Evolutionary conservation across 2,113 vertebrate species (phyloP).

Genomic region (Sorex fumeus): DNA sequence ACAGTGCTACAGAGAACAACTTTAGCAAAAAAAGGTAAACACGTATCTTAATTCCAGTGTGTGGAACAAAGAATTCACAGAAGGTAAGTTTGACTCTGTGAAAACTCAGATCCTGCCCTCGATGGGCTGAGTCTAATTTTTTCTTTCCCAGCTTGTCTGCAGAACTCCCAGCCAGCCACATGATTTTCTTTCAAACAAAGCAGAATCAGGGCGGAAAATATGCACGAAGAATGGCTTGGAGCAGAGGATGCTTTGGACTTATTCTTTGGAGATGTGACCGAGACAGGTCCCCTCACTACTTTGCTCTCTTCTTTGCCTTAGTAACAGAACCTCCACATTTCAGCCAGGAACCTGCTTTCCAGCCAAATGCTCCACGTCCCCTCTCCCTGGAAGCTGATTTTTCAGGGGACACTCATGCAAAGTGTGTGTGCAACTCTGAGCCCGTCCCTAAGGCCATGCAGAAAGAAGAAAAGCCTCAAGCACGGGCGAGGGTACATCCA

Average conservation of each 20-base stretch:
- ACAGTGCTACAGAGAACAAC: background rate
- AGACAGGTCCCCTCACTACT: background rate
- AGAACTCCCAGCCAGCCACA: background rate
- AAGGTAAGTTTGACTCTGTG: slow-evolving; percentile 9
- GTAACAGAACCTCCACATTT: background rate
- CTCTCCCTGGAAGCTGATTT: background rate
- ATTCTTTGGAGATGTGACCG: background rate
- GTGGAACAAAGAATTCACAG: slow-evolving; percentile 34
- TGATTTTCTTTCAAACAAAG: slow-evolving; percentile 33
- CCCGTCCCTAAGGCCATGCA: background rate
- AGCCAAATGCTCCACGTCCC: background rate
- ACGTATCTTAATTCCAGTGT: background rate
- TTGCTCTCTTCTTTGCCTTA: background rate
- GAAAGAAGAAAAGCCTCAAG: background rate
- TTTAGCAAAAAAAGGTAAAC: background rate
- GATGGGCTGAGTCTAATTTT: background rate
- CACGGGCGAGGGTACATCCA: background rate
- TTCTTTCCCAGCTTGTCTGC: background rate
- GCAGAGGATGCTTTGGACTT: background rate
- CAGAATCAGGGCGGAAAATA: background rate
- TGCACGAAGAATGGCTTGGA: background rate
- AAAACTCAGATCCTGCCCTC: background rate
- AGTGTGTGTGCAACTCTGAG: background rate
- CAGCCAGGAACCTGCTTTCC: background rate
- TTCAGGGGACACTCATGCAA: background rate